Evolutionary conservation across 2,113 vertebrate species (phyloP).

Genomic region (Anthoscopus minutus): DNA sequence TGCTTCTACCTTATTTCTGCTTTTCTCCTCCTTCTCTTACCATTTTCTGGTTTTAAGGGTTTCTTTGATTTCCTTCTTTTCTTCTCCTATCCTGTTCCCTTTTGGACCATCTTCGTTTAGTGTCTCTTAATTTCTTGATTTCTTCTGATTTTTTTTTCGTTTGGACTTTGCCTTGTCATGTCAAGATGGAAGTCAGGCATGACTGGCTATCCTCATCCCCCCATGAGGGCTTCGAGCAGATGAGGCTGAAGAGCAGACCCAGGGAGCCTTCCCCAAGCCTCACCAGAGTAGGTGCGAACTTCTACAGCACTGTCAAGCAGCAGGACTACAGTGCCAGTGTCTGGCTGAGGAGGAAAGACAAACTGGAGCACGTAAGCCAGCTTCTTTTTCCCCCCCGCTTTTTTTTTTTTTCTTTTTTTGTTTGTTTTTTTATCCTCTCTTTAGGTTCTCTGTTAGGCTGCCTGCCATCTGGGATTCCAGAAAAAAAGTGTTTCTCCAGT

Average conservation of each 20-base stretch:
- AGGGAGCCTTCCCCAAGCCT: slow-evolving; percentile 71
- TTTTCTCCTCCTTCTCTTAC: not conserved
- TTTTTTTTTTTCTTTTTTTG: no score
- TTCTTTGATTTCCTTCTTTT: not conserved
- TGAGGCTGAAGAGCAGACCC: slow-evolving; percentile 75
- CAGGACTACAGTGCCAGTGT: slow-evolving; percentile 89
- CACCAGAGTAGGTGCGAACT: slow-evolving; percentile 71
- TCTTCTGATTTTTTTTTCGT: not conserved
- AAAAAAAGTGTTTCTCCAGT: not conserved
- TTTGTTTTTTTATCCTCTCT: not conserved
- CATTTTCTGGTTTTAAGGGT: not conserved
- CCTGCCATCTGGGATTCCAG: not conserved
- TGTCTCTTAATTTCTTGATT: not conserved
- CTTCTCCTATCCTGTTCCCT: not conserved
- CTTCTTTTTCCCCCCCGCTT: not conserved
- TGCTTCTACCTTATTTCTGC: not conserved
- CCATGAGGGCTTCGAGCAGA: slow-evolving; percentile 74
- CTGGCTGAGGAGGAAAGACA: slow-evolving; percentile 88
- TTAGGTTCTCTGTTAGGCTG: not conserved
- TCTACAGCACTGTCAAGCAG: slow-evolving; percentile 86
- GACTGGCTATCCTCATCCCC: slow-evolving; percentile 75
- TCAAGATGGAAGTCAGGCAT: slow-evolving; percentile 79
- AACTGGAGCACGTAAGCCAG: slow-evolving; percentile 87
- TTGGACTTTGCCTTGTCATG: slow-evolving; percentile 66
- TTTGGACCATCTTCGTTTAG: not conserved